These are phyloP conservation scores for Stenurella melanura DNA, from an alignment of 2,888 invertebrate genomes.

Conservation along the genomic window DNA sequence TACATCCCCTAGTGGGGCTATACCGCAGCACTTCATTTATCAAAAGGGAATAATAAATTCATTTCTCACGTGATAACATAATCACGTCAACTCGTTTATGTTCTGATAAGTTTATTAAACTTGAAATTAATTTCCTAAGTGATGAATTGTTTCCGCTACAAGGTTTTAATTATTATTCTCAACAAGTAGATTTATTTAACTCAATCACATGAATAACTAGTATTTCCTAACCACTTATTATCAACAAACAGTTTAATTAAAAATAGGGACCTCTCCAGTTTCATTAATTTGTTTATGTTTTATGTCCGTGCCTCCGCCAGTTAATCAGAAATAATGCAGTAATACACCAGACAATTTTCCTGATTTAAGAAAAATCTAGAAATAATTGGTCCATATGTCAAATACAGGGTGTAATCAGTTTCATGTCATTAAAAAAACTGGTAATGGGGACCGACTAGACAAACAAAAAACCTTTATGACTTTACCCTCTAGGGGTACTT, in stretches of 20 bases:
- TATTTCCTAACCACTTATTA: neutral
- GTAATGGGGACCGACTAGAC: too few species aligned
- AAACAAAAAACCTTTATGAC: too few species aligned
- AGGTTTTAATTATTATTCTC: conserved; percentile 26
- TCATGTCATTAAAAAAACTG: too few species aligned
- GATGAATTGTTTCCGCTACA: conserved; percentile 30
- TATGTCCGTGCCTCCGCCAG: too few species aligned
- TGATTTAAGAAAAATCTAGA: too few species aligned
- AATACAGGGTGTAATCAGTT: too few species aligned
- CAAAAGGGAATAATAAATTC: conserved; percentile 17
- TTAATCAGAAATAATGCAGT: too few species aligned
- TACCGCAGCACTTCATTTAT: neutral
- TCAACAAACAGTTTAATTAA: neutral
- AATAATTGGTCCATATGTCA: too few species aligned
- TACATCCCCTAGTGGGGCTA: neutral
- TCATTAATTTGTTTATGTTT: too few species aligned
- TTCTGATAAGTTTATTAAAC: conserved; percentile 18
- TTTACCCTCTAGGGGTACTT: too few species aligned
- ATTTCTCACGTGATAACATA: conserved; percentile 18
- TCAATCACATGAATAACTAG: conserved; percentile 2
- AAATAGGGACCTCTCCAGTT: too few species aligned
- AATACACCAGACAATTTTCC: too few species aligned
- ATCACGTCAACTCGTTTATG: conserved; percentile 5
- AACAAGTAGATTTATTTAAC: neutral
- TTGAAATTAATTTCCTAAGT: conserved; percentile 16